phyloP scores from a whole-genome alignment of 2,113 vertebrate genomes.

The Chloebia gouldiae region DNA sequence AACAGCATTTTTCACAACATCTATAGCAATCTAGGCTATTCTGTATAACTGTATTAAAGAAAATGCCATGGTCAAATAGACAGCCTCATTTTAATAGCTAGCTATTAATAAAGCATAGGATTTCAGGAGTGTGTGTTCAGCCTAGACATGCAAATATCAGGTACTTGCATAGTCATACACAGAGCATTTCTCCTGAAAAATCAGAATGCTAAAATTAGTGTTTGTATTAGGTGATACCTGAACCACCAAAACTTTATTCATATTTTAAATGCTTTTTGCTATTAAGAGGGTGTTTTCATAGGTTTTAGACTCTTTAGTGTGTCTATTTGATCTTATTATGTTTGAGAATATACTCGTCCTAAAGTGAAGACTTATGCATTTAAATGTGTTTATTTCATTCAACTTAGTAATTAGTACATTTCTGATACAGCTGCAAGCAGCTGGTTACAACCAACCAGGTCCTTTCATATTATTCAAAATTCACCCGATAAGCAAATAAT shows the following conservation, averaged over 20 bases:
- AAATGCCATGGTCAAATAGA: background rate
- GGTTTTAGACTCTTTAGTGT: background rate
- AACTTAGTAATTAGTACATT: background rate
- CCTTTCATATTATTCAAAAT: background rate
- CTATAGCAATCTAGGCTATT: background rate
- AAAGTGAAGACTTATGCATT: background rate
- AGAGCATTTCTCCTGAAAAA: background rate
- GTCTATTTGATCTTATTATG: background rate
- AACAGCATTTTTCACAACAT: background rate
- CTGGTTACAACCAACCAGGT: background rate
- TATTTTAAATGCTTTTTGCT: background rate
- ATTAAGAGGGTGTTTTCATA: background rate
- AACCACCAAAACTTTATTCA: background rate
- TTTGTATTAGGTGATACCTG: background rate
- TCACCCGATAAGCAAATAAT: background rate
- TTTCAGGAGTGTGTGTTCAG: background rate
- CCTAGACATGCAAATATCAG: background rate
- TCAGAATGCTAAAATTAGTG: rapidly evolving
- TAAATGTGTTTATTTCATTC: background rate
- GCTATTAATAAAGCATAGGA: background rate
- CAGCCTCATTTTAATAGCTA: background rate
- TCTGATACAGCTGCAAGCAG: background rate
- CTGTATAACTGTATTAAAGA: background rate
- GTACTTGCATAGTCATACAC: background rate
- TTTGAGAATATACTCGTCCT: background rate